phyloP scores from a whole-genome alignment of 1,140 invertebrate species.

The Drosophila nikananu region DNA sequence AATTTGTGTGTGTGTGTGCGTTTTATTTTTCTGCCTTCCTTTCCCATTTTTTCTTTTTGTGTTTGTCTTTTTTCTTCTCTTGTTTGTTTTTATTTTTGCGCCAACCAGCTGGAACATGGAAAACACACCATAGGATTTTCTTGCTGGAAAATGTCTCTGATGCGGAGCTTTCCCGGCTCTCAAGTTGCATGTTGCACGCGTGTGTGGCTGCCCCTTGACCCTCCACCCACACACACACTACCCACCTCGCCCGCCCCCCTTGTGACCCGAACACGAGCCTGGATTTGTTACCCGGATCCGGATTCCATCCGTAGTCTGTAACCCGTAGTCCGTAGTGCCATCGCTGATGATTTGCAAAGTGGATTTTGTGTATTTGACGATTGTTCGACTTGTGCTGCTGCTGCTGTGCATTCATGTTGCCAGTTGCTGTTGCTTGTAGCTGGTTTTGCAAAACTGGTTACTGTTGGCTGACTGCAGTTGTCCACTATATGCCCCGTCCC shows the following conservation, averaged over 20 bases:
- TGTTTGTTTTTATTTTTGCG: constrained; percentile 24
- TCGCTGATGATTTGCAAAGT: constrained; percentile 79
- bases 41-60: constrained; percentile 16
- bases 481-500: constrained; percentile 2
- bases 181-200: constrained; percentile 76
- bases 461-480: constrained; percentile 49
- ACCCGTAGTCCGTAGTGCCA: constrained; percentile 11
- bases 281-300: constrained; percentile 23
- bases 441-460: constrained; percentile 72
- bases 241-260: neutral
- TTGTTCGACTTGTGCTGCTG: constrained; percentile 69
- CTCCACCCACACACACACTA: neutral
- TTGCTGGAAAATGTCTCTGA: constrained; percentile 68
- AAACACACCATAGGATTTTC: constrained; percentile 28
- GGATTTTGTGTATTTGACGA: constrained; percentile 81
- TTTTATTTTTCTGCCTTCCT: constrained; percentile 17
- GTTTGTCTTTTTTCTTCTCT: neutral
- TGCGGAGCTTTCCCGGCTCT: constrained; percentile 37
- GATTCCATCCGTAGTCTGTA: constrained; percentile 11
- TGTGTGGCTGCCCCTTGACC: constrained; percentile 34
- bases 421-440: constrained; percentile 27
- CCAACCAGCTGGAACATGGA: constrained; percentile 36
- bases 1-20: constrained; percentile 15
- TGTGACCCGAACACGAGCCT: constrained; percentile 31
- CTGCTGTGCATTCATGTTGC: constrained; percentile 18